Conservation (phyloP, 2,113 vertebrate genomes). For the Speoplatyrhinus poulsoni region DNA sequence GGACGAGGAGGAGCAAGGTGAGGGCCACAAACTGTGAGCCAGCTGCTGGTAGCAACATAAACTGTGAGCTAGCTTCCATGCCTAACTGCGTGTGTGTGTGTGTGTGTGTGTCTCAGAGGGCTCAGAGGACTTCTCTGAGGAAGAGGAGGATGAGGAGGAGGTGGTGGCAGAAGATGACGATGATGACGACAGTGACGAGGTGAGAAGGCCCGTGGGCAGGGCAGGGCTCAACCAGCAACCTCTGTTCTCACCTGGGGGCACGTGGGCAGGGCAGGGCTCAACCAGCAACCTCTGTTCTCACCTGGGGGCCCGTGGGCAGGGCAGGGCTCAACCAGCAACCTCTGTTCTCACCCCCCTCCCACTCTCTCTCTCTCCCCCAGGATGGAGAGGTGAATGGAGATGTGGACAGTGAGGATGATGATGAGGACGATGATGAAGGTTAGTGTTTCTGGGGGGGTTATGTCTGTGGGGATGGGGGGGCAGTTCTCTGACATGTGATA, state of each 20-base stretch:
- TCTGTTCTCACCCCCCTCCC: background rate
- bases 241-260: background rate
- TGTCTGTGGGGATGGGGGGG: background rate
- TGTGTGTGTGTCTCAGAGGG: conserved; percentile 50
- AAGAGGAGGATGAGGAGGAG: conserved; percentile 81
- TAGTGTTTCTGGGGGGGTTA: background rate
- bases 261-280: no score
- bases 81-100: no score
- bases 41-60: no score
- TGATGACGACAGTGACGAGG: conserved; percentile 74
- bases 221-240: background rate
- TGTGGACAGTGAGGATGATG: conserved; percentile 66
- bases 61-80: no score
- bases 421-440: conserved; percentile 52
- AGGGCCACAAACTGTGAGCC: background rate
- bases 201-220: conserved; percentile 4
- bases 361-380: conserved; percentile 26
- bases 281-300: no score
- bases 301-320: no score
- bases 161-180: conserved; percentile 57
- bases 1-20: conserved; percentile 82
- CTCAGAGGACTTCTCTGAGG: conserved; percentile 77
- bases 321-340: background rate
- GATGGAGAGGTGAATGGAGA: conserved; percentile 68
- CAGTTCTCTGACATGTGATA: no score